Base-by-base conservation (phyloP, 2,113 vertebrate species). In the Anguilla japonica region DNA sequence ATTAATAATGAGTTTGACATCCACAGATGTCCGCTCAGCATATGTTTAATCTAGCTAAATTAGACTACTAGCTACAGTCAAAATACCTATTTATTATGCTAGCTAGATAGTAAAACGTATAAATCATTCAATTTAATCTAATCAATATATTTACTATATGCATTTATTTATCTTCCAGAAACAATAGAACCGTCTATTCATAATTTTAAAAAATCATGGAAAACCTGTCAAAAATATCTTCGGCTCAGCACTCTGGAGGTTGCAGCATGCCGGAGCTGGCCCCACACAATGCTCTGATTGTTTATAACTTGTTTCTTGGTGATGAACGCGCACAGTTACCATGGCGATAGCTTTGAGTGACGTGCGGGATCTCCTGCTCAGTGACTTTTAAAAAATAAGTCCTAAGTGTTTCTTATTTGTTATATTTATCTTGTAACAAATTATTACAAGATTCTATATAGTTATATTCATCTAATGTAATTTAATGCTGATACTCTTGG, bases 281-380 rank as follows among this genome's bases (percentile, higher is more conserved):
- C 71, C 86, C 57, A 90, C 89, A 91, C 89, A 90, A 82, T 88
- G 82, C 67, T 84, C n/a, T 84, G 89, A 94, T 90, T 93, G 91
- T 94, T 93, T 89, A 91, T 85, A 75, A 50, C 79, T 50, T 50
- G 81, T 82, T n/a, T 82, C 81, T 46, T 46, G 81, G 81, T 15
- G 41, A 82, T 50, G 41, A 50, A 89, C 93, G 91, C 93, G 92
- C 93, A 89, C 93, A 88, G 83, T 92, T 92, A 67, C 88, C 92
- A 94, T 93, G 89, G 94, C 88, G 87, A 93, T 46, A 34, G 7
- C 29, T 75, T 34, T 75, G 71, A n/a, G 71, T 75, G 71, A 75
- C 71, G 26, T n/a, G n/a, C n/a, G n/a, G 71, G 0, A 75, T 75
- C 0, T 67, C 22, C 60, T 22, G 60, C 18, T 22, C 60, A 67